These are phyloP conservation scores for Enoplosus armatus DNA, from an alignment of 2,797 vertebrate species.

Conservation along the genomic window DNA sequence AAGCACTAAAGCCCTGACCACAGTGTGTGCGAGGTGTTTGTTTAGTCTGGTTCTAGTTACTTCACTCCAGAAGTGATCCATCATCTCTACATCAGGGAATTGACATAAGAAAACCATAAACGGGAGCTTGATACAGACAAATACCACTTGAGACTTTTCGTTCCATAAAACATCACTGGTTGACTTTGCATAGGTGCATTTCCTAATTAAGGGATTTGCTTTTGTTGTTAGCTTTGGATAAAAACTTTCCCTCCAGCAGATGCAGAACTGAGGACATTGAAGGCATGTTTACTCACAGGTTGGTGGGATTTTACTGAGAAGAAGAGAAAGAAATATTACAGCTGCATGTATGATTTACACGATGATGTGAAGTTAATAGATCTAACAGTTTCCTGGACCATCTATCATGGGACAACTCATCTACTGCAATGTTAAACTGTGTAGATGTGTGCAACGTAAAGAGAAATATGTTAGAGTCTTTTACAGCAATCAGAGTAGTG, in stretches of 20 bases:
- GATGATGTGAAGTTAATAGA: background rate
- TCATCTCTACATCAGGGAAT: slow-evolving; percentile 7
- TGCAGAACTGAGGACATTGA: background rate
- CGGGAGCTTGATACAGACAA: slow-evolving; percentile 17
- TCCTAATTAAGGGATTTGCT: slow-evolving; percentile 15
- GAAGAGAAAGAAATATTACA: slow-evolving; percentile 13
- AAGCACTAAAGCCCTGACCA: slow-evolving; percentile 36
- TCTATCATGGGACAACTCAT: background rate
- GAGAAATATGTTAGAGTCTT: slow-evolving; percentile 21
- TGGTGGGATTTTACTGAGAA: slow-evolving; percentile 17
- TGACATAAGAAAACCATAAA: slow-evolving; percentile 6
- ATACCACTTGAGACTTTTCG: slow-evolving; percentile 4
- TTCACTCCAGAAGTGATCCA: slow-evolving; percentile 30
- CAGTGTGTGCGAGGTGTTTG: slow-evolving; percentile 32
- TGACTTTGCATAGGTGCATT: slow-evolving; percentile 58
- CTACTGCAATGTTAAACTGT: slow-evolving; percentile 9
- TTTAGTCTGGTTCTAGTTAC: slow-evolving; percentile 27
- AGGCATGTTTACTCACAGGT: background rate
- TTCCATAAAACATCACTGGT: slow-evolving; percentile 12
- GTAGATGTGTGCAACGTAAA: slow-evolving; percentile 27
- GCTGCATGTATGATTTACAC: slow-evolving; percentile 15
- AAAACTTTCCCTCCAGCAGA: slow-evolving; percentile 28
- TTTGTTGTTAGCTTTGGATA: slow-evolving; percentile 24
- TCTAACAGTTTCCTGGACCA: background rate
- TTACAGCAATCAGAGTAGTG: slow-evolving; percentile 41